Percentiles rank a stretch among this genome's conserved stretches.
Conservation (phyloP, 2,888 invertebrate genomes). For the Drosophila atripex region DNA sequence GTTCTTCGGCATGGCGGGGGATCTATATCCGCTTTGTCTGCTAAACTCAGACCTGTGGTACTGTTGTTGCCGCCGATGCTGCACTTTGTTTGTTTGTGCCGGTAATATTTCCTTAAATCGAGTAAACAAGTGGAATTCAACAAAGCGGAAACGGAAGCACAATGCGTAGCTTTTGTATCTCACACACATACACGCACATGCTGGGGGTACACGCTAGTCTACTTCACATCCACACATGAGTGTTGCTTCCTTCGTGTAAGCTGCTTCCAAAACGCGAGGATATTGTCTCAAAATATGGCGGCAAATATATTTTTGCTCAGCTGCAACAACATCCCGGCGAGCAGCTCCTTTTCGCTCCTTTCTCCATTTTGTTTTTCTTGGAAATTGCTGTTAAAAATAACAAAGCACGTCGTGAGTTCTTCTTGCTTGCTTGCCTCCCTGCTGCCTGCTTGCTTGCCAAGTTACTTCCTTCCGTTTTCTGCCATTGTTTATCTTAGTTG, state of each 20-base stretch:
- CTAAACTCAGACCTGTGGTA: conserved; percentile 7
- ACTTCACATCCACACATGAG: conserved; percentile 19
- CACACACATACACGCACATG: conserved; percentile 29
- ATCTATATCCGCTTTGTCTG: conserved; percentile 46
- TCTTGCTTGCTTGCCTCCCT: conserved; percentile 34
- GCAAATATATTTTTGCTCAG: conserved; percentile 74
- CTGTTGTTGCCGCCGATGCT: conserved; percentile 47
- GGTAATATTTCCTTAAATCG: conserved; percentile 80
- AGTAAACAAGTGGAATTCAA: conserved; percentile 80
- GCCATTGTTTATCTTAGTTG: conserved; percentile 69
- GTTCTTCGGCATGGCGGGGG: conserved; percentile 17
- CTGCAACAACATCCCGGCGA: conserved; percentile 51
- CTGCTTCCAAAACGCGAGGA: conserved; percentile 46
- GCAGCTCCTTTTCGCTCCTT: conserved; percentile 8
- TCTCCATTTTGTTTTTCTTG: conserved; percentile 72
- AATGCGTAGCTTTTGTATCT: conserved; percentile 68
- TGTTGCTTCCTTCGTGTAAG: conserved; percentile 31
- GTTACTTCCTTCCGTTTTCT: conserved; percentile 62
- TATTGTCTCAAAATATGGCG: conserved; percentile 80
- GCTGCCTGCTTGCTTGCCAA: conserved; percentile 58
- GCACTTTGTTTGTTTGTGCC: conserved; percentile 80
- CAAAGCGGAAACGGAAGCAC: conserved; percentile 80
- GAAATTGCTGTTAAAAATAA: conserved; percentile 79
- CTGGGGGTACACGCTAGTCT: conserved; percentile 11
- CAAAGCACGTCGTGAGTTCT: conserved; percentile 70